Conservation (phyloP, 2,888 invertebrate genomes). For the Drosophila anomalata region DNA sequence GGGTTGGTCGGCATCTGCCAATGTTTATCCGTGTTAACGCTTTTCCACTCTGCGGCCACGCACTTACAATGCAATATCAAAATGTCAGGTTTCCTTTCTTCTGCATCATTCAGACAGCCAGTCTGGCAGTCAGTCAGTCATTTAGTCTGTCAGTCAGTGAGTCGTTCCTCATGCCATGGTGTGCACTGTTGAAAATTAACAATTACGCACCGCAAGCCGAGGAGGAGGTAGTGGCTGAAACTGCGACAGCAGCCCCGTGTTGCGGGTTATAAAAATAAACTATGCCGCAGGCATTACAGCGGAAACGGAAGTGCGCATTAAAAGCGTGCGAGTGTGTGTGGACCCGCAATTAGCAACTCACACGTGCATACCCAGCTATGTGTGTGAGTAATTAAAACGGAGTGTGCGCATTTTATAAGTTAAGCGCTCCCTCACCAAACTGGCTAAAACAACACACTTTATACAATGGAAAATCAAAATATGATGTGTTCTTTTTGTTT, state of each 20-base stretch:
- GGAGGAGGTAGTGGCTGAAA: constrained; percentile 17
- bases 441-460: constrained; percentile 10
- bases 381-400: constrained; percentile 72
- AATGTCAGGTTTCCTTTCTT: constrained; percentile 55
- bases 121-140: constrained; percentile 16
- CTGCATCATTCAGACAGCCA: constrained; percentile 29
- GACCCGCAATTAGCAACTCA: constrained; percentile 66
- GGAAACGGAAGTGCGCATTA: constrained; percentile 78
- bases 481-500: neutral
- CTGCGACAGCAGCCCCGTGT: constrained; percentile 22
- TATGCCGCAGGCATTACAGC: constrained; percentile 68
- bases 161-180: constrained; percentile 59
- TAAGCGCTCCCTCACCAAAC: constrained; percentile 54
- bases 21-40: constrained; percentile 62
- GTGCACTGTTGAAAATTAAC: constrained; percentile 69
- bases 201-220: constrained; percentile 68
- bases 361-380: constrained; percentile 41
- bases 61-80: constrained; percentile 72
- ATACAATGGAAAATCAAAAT: neutral
- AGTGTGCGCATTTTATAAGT: constrained; percentile 74
- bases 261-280: constrained; percentile 66
- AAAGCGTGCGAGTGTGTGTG: constrained; percentile 53
- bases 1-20: constrained; percentile 50
- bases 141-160: constrained; percentile 40
- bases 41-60: constrained; percentile 48